These are phyloP conservation scores for Pyrocephalus nanus DNA, from an alignment of 2,797 vertebrate species.

Conservation along the genomic window DNA sequence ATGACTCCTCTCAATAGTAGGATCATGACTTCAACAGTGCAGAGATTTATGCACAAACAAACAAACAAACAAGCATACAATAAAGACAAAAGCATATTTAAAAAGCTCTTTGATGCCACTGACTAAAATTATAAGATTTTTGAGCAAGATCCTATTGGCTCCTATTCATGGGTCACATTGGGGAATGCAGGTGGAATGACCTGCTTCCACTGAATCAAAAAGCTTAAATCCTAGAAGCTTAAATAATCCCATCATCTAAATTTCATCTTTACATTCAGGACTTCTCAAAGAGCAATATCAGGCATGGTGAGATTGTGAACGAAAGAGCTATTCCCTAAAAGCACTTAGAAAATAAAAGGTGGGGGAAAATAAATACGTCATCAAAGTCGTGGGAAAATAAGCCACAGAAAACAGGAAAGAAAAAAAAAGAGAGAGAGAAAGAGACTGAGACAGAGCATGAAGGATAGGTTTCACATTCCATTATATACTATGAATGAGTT, in stretches of 20 bases:
- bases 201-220: not conserved
- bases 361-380: rapidly evolving
- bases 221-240: not conserved
- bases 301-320: not conserved
- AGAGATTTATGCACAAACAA: not conserved
- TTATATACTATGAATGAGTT: not conserved
- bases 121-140: not conserved
- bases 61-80: not conserved
- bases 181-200: not conserved
- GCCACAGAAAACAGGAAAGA: rapidly evolving
- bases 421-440: rapidly evolving
- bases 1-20: not conserved
- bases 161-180: not conserved
- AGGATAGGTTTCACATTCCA: not conserved
- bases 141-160: not conserved
- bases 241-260: not conserved
- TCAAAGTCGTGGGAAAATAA: not conserved
- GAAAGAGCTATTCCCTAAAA: not conserved
- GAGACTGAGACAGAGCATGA: not conserved
- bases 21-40: not conserved
- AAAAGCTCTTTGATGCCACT: not conserved
- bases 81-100: not conserved
- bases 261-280: not conserved
- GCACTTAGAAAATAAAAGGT: not conserved
- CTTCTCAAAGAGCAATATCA: not conserved